Conservation (phyloP, 2,113 vertebrate genomes). For the Dolichotis patagonum region DNA sequence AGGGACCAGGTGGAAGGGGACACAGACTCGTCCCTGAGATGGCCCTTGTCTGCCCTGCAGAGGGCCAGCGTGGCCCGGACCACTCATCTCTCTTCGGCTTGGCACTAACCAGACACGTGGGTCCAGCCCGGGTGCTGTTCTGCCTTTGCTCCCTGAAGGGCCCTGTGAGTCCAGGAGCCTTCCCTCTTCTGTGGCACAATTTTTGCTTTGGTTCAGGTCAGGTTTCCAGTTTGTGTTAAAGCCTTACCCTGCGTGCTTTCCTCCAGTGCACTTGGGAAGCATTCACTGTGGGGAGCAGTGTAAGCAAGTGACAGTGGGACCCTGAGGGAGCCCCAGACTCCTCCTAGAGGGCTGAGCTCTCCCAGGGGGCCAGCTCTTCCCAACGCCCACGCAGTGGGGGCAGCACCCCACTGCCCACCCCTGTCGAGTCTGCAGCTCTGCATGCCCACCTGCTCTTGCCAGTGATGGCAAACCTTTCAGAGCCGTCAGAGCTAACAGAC, state of each 20-base stretch:
- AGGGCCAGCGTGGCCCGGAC: not conserved
- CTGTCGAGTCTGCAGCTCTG: not conserved
- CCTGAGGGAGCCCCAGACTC: not conserved
- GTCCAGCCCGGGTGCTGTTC: not conserved
- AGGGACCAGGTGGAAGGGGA: not conserved
- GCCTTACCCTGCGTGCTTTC: not conserved
- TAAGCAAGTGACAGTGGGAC: not conserved
- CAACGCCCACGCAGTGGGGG: too few relatives aligned
- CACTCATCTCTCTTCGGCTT: not conserved
- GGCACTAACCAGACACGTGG: not conserved
- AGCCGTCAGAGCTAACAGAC: not conserved
- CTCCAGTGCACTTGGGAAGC: not conserved
- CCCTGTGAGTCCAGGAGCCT: not conserved
- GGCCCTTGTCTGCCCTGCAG: not conserved
- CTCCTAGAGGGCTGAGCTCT: not conserved
- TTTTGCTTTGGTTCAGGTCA: constrained; percentile 32
- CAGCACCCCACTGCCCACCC: not conserved
- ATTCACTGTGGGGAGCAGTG: not conserved
- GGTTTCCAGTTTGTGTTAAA: not conserved
- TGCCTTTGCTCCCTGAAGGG: not conserved
- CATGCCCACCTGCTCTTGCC: not conserved
- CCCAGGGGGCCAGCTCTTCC: not conserved
- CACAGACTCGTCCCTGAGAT: not conserved
- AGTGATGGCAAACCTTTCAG: not conserved
- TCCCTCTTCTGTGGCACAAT: not conserved